These are phyloP conservation scores for Ametastegia equiseti DNA, from an alignment of 2,888 invertebrate genomes.

Conservation along the genomic window DNA sequence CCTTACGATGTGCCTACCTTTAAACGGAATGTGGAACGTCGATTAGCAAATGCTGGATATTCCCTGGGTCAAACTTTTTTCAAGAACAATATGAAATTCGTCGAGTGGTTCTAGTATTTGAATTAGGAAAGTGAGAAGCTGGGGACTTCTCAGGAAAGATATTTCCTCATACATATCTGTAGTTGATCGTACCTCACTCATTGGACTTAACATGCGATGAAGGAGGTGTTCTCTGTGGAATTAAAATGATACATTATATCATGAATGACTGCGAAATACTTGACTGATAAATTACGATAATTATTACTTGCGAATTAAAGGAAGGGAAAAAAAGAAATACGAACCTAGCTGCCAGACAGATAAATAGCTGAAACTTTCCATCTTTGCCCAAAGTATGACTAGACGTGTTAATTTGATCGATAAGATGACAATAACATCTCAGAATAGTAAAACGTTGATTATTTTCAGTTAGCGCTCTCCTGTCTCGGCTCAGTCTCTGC, in stretches of 20 bases:
- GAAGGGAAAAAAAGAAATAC: constrained; percentile 12
- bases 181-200: constrained; percentile 93
- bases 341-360: constrained; percentile 95
- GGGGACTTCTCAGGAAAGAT: constrained; percentile 93
- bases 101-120: constrained; percentile 94
- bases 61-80: constrained; percentile 89
- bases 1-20: neutral
- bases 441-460: constrained; percentile 81
- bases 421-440: constrained; percentile 92
- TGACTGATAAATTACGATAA: neutral
- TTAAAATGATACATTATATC: constrained; percentile 2
- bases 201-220: constrained; percentile 93
- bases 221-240: constrained; percentile 89
- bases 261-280: neutral
- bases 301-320: neutral
- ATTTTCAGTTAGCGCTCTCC: constrained; percentile 65
- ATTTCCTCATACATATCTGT: constrained; percentile 97
- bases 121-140: constrained; percentile 90
- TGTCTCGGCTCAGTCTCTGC: constrained; percentile 68
- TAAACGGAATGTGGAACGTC: constrained; percentile 4
- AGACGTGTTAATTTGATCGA: constrained; percentile 91
- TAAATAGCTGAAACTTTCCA: constrained; percentile 97
- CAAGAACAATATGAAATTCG: constrained; percentile 91
- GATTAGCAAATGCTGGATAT: constrained; percentile 76
- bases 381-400: constrained; percentile 96